Evolutionary conservation across 2,888 invertebrate genomes (phyloP).

Genomic region (Ischnura elegans): DNA sequence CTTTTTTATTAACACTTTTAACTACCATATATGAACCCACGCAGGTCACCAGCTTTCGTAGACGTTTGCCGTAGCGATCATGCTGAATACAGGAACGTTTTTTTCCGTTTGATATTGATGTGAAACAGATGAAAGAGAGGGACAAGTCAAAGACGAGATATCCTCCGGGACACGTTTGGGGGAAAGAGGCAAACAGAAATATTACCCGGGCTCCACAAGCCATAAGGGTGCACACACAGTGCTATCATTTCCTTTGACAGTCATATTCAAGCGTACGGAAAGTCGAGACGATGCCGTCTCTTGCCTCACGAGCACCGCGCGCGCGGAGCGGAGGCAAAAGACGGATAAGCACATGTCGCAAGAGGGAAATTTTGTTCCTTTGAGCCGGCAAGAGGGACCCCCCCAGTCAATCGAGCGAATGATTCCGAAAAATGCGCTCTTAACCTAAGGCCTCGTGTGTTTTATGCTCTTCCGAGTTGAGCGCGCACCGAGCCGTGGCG

Average conservation of each 20-base stretch:
- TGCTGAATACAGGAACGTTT: not conserved
- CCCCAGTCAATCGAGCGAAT: not conserved
- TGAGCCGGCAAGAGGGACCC: not conserved
- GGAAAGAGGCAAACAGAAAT: not conserved
- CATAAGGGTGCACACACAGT: not conserved
- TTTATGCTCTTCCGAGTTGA: not conserved
- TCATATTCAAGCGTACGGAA: constrained; percentile 12
- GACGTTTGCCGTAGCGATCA: too few species aligned
- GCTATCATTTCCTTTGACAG: constrained; percentile 26
- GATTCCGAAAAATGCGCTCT: not conserved
- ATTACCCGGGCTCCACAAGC: too few species aligned
- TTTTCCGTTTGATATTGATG: not conserved
- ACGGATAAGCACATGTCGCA: not conserved
- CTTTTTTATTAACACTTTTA: too few species aligned
- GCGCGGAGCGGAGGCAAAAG: not conserved
- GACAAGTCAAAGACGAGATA: not conserved
- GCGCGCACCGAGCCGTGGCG: not conserved
- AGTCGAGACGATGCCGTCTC: constrained; percentile 8
- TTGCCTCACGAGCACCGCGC: not conserved
- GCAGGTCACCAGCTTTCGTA: too few species aligned
- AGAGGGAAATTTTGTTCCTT: constrained; percentile 15
- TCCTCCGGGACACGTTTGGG: not conserved
- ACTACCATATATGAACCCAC: too few species aligned
- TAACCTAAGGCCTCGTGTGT: not conserved
- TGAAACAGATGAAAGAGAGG: not conserved